Percentiles rank a stretch among this genome's conserved stretches.
phyloP scores from a whole-genome alignment of 2,888 invertebrate genomes.

The Trissolcus brochymenae region DNA sequence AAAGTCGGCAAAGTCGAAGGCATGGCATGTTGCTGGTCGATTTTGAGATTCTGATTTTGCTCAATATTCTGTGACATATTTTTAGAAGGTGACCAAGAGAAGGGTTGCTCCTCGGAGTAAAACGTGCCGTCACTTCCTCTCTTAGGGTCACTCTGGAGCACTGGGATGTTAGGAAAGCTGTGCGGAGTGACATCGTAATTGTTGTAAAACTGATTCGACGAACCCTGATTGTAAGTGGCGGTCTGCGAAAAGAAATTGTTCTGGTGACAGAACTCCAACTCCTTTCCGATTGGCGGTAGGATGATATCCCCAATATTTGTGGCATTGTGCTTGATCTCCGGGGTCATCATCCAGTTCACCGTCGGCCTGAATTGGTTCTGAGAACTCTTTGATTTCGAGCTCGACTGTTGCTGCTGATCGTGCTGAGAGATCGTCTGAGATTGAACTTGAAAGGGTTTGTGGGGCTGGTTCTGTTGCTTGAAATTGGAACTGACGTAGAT shows the following conservation, averaged over 20 bases:
- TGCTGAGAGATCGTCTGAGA: constrained; percentile 66
- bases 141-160: constrained; percentile 69
- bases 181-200: constrained; percentile 72
- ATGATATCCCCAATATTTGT: constrained; percentile 75
- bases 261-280: constrained; percentile 72
- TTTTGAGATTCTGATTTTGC: constrained; percentile 66
- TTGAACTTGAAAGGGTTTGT: constrained; percentile 69
- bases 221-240: constrained; percentile 70
- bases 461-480: constrained; percentile 67
- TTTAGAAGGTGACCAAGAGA: constrained; percentile 80
- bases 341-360: constrained; percentile 82
- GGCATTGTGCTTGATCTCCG: constrained; percentile 76
- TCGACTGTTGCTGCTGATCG: constrained; percentile 49
- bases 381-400: constrained; percentile 67
- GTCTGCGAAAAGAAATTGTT: constrained; percentile 73
- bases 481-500: constrained; percentile 68
- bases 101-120: constrained; percentile 77
- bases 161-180: constrained; percentile 71
- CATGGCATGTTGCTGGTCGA: constrained; percentile 74
- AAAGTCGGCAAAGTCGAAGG: constrained; percentile 80
- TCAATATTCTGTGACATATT: constrained; percentile 75
- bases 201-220: constrained; percentile 74
- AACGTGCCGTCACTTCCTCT: constrained; percentile 63
- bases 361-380: constrained; percentile 76
- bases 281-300: constrained; percentile 76